phyloP scores from a whole-genome alignment of 2,113 vertebrate genomes.

The Poeciliopsis retropinna region DNA sequence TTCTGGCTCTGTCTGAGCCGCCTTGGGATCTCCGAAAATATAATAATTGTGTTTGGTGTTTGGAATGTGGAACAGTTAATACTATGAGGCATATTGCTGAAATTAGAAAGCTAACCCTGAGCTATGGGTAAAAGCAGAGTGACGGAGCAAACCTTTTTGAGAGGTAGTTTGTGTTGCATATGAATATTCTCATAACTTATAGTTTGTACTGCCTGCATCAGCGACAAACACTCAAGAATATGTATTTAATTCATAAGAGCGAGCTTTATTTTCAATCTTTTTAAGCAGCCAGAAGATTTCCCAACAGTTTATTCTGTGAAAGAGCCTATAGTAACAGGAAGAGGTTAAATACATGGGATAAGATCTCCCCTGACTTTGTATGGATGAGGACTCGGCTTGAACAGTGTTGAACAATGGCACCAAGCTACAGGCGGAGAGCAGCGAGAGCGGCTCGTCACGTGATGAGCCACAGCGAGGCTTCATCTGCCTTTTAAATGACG shows the following conservation, averaged over 20 bases:
- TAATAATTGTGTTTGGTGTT: conserved; percentile 8
- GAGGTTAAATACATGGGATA: conserved; percentile 35
- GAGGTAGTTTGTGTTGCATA: conserved; percentile 2
- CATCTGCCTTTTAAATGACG: conserved; percentile 39
- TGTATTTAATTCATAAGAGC: conserved; percentile 6
- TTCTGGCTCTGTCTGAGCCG: conserved; percentile 36
- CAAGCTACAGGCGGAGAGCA: conserved; percentile 36
- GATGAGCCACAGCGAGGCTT: conserved; percentile 8
- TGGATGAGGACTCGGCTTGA: not conserved
- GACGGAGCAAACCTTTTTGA: not conserved
- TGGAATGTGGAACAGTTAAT: conserved; percentile 30
- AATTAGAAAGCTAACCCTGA: conserved; percentile 12
- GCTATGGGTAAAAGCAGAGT: not conserved
- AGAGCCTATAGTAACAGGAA: conserved; percentile 28
- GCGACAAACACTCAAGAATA: not conserved
- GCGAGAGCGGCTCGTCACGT: conserved; percentile 15
- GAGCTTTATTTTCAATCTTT: conserved; percentile 28
- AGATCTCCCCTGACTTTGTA: conserved; percentile 18
- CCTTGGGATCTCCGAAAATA: conserved; percentile 33
- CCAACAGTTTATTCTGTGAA: conserved; percentile 35
- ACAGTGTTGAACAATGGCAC: conserved; percentile 1
- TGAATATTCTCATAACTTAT: conserved; percentile 12
- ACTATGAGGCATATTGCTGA: conserved; percentile 6
- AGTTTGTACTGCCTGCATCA: not conserved
- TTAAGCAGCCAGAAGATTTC: conserved; percentile 23